Evolutionary conservation across 2,113 vertebrate genomes (phyloP).

Genomic region (Colius striatus): DNA sequence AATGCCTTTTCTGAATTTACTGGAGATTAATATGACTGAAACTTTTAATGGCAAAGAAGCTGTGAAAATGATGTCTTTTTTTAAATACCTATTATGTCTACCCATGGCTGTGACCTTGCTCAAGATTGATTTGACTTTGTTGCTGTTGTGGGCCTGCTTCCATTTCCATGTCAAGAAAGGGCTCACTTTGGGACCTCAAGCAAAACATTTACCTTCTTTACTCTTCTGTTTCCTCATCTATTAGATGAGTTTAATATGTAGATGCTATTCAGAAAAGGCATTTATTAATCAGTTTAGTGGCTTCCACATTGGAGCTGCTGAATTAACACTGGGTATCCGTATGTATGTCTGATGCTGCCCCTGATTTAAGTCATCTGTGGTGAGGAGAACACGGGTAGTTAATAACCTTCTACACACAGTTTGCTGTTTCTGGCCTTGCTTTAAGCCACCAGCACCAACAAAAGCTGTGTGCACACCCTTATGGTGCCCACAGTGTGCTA

Average conservation of each 20-base stretch:
- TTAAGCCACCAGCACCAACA: not conserved
- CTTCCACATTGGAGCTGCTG: not conserved
- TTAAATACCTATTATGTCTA: not conserved
- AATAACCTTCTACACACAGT: not conserved
- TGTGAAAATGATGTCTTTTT: conserved; percentile 17
- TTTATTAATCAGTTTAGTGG: not conserved
- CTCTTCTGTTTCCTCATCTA: not conserved
- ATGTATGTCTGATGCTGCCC: fast-evolving
- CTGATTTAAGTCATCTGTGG: not conserved
- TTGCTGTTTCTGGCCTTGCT: not conserved
- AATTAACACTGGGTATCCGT: not conserved
- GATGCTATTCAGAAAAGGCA: not conserved
- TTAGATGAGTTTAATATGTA: not conserved
- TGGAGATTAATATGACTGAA: conserved; percentile 26
- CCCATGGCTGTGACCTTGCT: conserved; percentile 6
- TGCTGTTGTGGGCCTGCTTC: not conserved
- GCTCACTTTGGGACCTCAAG: not conserved
- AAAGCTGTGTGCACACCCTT: not conserved
- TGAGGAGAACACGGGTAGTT: not conserved
- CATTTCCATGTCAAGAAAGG: not conserved
- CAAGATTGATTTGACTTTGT: not conserved
- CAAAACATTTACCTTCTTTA: not conserved
- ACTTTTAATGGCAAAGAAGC: conserved; percentile 24
- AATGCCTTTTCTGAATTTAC: conserved; percentile 13
- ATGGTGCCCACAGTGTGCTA: not conserved